Conservation (phyloP, 2,797 vertebrate genomes). For the Poecilia gillii region DNA sequence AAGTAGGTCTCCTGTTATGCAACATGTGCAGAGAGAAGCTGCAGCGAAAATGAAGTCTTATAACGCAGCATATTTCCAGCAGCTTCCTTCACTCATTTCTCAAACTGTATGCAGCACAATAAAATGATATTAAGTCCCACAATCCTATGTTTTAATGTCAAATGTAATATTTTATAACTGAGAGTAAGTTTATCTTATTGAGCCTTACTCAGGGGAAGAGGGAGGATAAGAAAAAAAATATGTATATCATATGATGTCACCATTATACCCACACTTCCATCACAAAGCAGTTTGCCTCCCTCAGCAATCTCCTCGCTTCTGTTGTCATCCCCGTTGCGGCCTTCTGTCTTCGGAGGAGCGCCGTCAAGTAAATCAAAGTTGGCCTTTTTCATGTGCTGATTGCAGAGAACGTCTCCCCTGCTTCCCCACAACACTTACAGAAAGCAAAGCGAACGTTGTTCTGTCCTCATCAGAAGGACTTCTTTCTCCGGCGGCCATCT, state of each 20-base stretch:
- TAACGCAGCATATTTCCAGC: constrained; percentile 10
- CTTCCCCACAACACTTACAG: no score
- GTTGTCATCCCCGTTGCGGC: constrained; percentile 12
- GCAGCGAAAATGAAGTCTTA: constrained; percentile 17
- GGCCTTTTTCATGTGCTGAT: background rate
- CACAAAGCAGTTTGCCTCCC: constrained; percentile 13
- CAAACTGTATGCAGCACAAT: background rate
- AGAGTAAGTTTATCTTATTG: background rate
- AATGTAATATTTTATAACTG: background rate
- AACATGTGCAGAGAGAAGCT: constrained; percentile 19
- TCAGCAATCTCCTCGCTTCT: background rate
- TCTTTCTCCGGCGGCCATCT: background rate
- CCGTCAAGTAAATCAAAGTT: background rate
- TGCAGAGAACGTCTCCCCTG: background rate
- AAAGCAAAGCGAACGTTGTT: background rate
- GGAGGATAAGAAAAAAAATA: background rate
- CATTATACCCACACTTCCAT: constrained; percentile 9
- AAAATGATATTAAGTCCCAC: background rate
- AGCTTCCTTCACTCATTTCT: background rate
- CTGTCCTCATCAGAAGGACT: background rate
- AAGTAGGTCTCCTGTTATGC: constrained; percentile 13
- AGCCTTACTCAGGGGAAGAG: background rate
- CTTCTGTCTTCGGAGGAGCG: background rate
- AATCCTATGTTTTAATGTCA: background rate
- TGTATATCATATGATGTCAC: constrained; percentile 4